Evolutionary conservation across 2,888 invertebrate genomes (phyloP), one percentile per base, ranked within the genome.

Genomic region (Drosophila sordidapex): DNA sequence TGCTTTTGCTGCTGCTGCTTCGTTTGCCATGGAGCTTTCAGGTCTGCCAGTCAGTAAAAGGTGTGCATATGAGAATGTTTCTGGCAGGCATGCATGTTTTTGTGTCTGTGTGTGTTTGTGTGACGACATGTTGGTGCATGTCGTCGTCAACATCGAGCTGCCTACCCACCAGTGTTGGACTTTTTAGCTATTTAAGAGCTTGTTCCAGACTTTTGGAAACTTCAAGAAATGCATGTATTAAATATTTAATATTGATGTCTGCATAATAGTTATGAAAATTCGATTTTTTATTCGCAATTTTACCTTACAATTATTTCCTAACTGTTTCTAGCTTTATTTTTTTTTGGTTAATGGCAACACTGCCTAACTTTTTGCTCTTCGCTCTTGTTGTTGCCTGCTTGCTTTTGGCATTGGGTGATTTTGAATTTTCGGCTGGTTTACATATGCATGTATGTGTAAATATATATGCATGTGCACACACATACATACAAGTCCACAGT

Each of bases 111-210:
- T 15, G 51, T 69, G 52, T 68, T 29, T 73, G 52, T 70, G 74
- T 48, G 60, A 67, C 76, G 84, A 85, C 87, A 89, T 85, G 82
- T 85, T 83, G 82, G 77, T 89, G 84, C 89, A 87, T 87, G 75
- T 81, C 71, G 75, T 70, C 71, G 82, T 74, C 70, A 76, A 76
- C 81, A 73, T 77, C 70, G 67, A 77, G 70, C 63, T 53, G 43
- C 15, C 33, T 27, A n/a, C 40, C 8, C 52, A 38, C 15, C 36
- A 56, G 29, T 29, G 27, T 56, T 56, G 56, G 38, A 36, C 27
- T 15, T 38, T 38, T 38, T n/a, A 35, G 36, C 27, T 38, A 56
- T 56, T 38, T 18, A 2, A 38, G 27, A 54, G 27, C 54, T 38
- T 27, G n/a, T 27, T 38, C 4, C n/a, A 38, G 13, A 46, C 2